Evolutionary conservation across 2,797 vertebrate species (phyloP).

Genomic region (Dendrocincla tyrannina): DNA sequence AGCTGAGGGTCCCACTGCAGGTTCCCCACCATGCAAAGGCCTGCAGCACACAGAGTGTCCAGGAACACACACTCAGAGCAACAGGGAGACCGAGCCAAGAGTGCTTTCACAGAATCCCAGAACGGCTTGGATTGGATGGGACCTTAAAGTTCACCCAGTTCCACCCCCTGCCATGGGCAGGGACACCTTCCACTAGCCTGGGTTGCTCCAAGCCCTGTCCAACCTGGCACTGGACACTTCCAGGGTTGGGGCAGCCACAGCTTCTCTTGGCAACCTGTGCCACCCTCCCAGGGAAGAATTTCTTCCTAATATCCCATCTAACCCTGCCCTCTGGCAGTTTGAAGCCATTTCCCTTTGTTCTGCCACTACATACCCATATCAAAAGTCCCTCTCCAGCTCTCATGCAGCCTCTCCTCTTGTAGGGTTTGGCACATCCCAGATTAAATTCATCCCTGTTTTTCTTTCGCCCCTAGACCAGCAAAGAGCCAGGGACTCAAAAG

Average conservation of each 20-base stretch:
- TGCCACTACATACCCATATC: background rate
- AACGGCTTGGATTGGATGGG: background rate
- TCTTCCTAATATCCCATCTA: background rate
- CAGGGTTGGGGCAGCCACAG: background rate
- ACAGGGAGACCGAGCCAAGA: background rate
- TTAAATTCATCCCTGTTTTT: background rate
- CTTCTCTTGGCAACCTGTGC: background rate
- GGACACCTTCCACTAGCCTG: rapidly evolving
- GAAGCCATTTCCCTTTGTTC: background rate
- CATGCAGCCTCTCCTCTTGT: background rate
- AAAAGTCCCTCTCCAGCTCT: background rate
- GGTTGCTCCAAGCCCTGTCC: rapidly evolving
- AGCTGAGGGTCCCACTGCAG: background rate
- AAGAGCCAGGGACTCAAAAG: background rate
- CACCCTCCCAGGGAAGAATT: rapidly evolving
- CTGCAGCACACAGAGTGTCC: background rate
- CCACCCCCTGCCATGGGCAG: background rate
- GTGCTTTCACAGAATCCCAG: background rate
- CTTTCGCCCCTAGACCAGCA: background rate
- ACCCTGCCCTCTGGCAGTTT: background rate
- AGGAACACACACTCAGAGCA: rapidly evolving
- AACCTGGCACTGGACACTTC: rapidly evolving
- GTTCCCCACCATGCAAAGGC: rapidly evolving
- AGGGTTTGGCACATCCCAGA: background rate
- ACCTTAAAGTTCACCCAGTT: background rate